Conservation (phyloP, 1,140 invertebrate species). For the Triops cancriformis region DNA sequence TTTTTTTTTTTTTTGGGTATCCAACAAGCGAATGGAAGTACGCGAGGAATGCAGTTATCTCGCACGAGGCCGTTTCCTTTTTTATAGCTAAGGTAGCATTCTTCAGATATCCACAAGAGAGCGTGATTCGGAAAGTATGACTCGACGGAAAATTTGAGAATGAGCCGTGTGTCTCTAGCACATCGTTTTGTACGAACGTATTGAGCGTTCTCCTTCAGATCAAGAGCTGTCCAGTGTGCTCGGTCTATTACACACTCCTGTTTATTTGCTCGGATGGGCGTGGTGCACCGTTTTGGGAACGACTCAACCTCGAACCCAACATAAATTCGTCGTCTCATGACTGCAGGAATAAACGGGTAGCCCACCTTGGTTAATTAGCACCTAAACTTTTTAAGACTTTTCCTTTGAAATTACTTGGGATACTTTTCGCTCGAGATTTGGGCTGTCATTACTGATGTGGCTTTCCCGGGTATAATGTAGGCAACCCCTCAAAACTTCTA, state of each 20-base stretch:
- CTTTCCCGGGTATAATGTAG: background rate
- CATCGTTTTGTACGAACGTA: no score
- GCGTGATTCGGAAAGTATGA: background rate
- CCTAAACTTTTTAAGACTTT: background rate
- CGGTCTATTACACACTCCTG: background rate
- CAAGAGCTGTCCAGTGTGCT: background rate
- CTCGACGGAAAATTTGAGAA: slow-evolving; percentile 4
- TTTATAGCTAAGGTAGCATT: slow-evolving; percentile 2
- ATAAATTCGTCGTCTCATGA: background rate
- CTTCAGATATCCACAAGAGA: background rate
- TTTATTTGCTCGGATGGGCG: background rate
- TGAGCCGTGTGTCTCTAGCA: background rate
- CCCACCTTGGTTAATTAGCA: background rate
- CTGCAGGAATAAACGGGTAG: background rate
- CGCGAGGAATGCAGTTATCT: background rate
- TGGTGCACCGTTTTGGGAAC: background rate
- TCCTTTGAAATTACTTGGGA: background rate
- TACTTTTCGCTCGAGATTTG: background rate
- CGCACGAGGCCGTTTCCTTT: background rate
- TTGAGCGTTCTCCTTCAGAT: background rate
- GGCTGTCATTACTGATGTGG: background rate
- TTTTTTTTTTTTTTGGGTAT: background rate
- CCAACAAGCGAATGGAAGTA: background rate
- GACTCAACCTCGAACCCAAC: background rate
- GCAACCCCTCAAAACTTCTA: background rate